phyloP scores from a whole-genome alignment of 2,888 invertebrate species.

The Linnaemya vulpina region DNA sequence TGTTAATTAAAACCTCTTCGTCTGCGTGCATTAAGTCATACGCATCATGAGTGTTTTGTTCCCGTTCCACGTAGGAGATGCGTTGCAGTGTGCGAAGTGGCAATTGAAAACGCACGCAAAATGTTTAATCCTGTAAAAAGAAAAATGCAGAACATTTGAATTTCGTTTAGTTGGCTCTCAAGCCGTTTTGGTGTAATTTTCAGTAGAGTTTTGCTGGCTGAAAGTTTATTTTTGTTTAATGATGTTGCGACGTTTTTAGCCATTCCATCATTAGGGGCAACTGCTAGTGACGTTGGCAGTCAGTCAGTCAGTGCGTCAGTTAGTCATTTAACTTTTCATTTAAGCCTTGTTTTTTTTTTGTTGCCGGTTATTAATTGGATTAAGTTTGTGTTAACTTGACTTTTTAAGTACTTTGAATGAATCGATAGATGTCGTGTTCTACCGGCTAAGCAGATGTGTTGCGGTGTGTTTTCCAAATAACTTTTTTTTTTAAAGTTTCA shows the following conservation, averaged over 20 bases:
- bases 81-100: not conserved
- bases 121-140: conserved; percentile 20
- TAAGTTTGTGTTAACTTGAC: conserved; percentile 68
- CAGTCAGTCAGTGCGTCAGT: not conserved
- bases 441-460: conserved; percentile 11
- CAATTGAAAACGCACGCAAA: conserved; percentile 21
- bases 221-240: conserved; percentile 37
- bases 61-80: not conserved
- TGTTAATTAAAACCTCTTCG: conserved; percentile 60
- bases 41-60: conserved; percentile 45
- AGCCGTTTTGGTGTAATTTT: not conserved
- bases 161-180: conserved; percentile 1
- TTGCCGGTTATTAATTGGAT: conserved; percentile 62
- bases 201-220: not conserved
- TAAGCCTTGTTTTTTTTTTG: not conserved
- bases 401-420: conserved; percentile 52
- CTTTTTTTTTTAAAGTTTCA: not conserved
- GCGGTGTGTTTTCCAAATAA: conserved; percentile 5
- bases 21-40: conserved; percentile 37
- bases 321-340: conserved; percentile 36
- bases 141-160: not conserved
- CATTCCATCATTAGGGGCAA: not conserved
- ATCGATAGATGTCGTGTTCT: conserved; percentile 38
- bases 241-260: conserved; percentile 18
- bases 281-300: not conserved